Evolutionary conservation across 2,113 vertebrate genomes (phyloP), one percentile per base, ranked within the genome.

Genomic region (Syngnathus typhle): DNA sequence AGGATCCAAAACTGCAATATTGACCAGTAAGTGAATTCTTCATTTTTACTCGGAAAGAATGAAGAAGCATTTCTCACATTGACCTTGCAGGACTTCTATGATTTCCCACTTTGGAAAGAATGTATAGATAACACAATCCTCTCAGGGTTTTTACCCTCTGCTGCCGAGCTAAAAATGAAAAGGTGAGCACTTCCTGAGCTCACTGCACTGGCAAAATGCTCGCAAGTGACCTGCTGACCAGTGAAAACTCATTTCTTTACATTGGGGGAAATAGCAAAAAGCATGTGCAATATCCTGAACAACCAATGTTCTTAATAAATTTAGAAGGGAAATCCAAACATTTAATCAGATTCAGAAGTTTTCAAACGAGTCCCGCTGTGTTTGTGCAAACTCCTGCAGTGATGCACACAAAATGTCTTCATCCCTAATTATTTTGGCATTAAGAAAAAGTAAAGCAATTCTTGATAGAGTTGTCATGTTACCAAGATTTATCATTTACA

Each of bases 201-300:
- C 55, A 63, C 71, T 67, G 49, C 54, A 41, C 64, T 61, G 43
- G 39, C 75, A 76, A 68, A 71, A 66, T 32, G 38, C 69, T 78
- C 68, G 71, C 67, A 69, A 55, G 59, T 63, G 72, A 81, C 65
- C 73, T 59, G 76, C 47, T 67, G 60, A 80, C 69, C 74, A 62
- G 55, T 59, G 2, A 60, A 60, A 60, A 19, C 67, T 80, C 64
- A 19, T 2, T 47, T 67, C 65, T 72, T 54, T 47, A 43, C 60
- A 69, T 13, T n/a, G 19, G 19, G 4, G 59, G 52, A 71, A 49
- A 46, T 38, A 3, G 18, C 19, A 13, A 41, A 39, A 11, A 11
- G 38, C 38, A 60, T 9, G 2, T 32, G 27, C 27, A 32, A 32
- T 32, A 3, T 32, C 27, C 27, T 32, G 16, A 51, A 19, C 18